phyloP scores from a whole-genome alignment of 2,113 vertebrate genomes.

The Phasianus colchicus region DNA sequence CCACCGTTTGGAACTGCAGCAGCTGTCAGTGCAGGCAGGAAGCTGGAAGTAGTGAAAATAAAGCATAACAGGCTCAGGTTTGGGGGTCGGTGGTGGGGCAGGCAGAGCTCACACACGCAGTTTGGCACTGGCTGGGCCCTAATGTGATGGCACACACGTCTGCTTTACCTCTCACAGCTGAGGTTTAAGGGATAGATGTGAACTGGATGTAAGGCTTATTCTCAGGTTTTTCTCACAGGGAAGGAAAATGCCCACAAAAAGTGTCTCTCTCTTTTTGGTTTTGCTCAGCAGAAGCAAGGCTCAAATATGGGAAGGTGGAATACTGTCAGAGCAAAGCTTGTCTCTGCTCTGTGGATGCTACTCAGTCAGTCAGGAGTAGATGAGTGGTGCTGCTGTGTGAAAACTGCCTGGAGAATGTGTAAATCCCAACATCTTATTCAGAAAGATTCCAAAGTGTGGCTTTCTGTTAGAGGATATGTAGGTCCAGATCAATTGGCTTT shows the following conservation, averaged over 20 bases:
- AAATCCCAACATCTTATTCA: neutral
- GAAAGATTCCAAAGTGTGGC: slow-evolving; percentile 27
- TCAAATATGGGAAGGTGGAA: neutral
- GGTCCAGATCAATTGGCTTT: neutral
- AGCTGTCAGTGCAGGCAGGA: neutral
- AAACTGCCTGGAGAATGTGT: neutral
- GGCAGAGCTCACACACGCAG: neutral
- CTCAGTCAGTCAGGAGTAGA: neutral
- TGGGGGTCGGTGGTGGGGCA: neutral
- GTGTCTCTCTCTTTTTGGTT: neutral
- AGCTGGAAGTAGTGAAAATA: slow-evolving; percentile 2
- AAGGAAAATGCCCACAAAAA: neutral
- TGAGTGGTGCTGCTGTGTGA: neutral
- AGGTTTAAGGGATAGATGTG: neutral
- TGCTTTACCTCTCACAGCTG: neutral
- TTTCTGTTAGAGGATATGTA: neutral
- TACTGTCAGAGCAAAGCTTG: neutral
- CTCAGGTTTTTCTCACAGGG: neutral
- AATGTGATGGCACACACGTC: neutral
- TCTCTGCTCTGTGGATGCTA: accelerated
- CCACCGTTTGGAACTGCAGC: neutral
- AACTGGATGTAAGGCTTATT: neutral
- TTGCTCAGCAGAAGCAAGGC: neutral
- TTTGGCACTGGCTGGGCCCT: neutral
- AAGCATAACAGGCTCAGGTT: neutral